Conservation (phyloP, 2,797 vertebrate genomes). For the Sebastes melanostomus region DNA sequence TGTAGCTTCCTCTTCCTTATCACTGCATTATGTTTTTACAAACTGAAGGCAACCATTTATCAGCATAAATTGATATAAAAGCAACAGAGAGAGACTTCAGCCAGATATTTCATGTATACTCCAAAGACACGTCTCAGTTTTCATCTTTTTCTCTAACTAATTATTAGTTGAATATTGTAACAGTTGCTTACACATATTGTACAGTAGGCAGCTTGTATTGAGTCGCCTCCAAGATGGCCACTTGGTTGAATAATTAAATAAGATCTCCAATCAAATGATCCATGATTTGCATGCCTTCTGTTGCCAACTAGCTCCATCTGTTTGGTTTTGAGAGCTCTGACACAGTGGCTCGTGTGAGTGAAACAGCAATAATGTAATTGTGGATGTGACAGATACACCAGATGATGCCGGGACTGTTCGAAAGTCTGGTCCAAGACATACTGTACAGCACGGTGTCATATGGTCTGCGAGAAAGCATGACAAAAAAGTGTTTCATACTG, state of each 20-base stretch:
- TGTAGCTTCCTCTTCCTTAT: not conserved
- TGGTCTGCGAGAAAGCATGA: conserved; percentile 68
- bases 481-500: conserved; percentile 61
- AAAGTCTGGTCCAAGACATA: conserved; percentile 74
- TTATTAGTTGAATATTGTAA: conserved; percentile 65
- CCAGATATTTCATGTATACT: conserved; percentile 16
- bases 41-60: conserved; percentile 22
- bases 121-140: conserved; percentile 22
- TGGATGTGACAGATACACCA: conserved; percentile 77
- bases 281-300: conserved; percentile 83
- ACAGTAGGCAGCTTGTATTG: conserved; percentile 72
- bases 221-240: conserved; percentile 71
- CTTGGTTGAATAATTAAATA: conserved; percentile 83
- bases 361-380: conserved; percentile 81
- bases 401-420: conserved; percentile 76
- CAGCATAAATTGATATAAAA: not conserved
- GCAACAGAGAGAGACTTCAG: conserved; percentile 11
- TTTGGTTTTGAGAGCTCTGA: conserved; percentile 81
- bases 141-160: conserved; percentile 31
- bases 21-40: conserved; percentile 17
- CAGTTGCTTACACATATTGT: conserved; percentile 79
- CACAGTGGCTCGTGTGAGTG: conserved; percentile 80
- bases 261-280: conserved; percentile 81
- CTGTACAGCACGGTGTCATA: conserved; percentile 72
- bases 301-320: conserved; percentile 83